Evolutionary conservation across 2,797 vertebrate genomes (phyloP), one percentile per base, ranked within the genome.

Genomic region (Tinamus major): DNA sequence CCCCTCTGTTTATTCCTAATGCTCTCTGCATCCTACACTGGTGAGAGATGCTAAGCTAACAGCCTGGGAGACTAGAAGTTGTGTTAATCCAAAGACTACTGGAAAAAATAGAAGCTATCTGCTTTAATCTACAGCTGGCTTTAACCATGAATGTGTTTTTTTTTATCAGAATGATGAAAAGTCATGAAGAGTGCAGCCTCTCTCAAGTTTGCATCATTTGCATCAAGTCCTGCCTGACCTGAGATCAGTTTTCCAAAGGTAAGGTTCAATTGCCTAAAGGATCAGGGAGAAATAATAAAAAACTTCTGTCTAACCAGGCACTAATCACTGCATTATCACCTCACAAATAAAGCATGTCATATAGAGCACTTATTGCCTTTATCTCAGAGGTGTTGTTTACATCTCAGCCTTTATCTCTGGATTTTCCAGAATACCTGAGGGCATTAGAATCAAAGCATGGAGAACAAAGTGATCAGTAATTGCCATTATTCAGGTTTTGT

Each of bases 381-480:
- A 92, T 79, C 81, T 91, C 85, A 77, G 51, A 72, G 75, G 68
- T 61, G 29, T 70, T 92, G 64, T 91, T 91, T 91, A 77, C 48
- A 49, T 88, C 84, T 89, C 48, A 46, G 48, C 49, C 55, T 67
- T 94, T 92, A 92, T 94, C 89, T 92, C 3, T 1, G 58, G 81
- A 83, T 96, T 95, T 92, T 94, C 21, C 83, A 87, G 96, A 94
- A 92, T 88, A 90, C 64, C 44, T 79, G n/a, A 82, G 93, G 82
- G 48, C 55, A 74, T 87, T 91, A 85, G 71, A 87, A 65, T 75
- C 61, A 53, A 93, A 85, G 69, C 51, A 83, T 49, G 72, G 62
- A 88, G 53, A 79, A 85, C 41, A 92, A 92, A 41, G 68, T 72
- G 78, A 93, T 48, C 29, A 65, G 68, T 79, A 86, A 87, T 65